Conservation (phyloP, 2,888 invertebrate species). For the Cephus rjabovi region DNA sequence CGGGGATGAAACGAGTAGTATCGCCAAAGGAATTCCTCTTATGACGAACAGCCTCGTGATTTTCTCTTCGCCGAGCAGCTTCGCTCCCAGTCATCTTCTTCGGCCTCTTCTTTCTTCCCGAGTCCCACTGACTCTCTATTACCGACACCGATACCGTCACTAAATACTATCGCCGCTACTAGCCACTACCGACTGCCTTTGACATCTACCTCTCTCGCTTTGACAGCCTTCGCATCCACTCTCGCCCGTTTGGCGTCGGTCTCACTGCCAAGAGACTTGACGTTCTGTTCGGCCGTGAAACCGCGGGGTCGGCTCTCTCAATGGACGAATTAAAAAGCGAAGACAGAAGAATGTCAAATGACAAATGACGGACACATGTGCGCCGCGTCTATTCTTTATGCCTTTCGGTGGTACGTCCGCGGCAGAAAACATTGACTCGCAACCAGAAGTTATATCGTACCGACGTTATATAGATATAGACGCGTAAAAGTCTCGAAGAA, state of each 20-base stretch:
- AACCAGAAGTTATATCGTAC: background rate
- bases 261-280: background rate
- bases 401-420: constrained; percentile 11
- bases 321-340: constrained; percentile 51
- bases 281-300: constrained; percentile 28
- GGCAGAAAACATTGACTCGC: constrained; percentile 25
- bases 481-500: background rate
- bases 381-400: constrained; percentile 25
- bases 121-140: constrained; percentile 31
- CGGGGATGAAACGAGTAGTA: constrained; percentile 46
- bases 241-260: constrained; percentile 13
- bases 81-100: constrained; percentile 26
- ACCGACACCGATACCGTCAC: background rate
- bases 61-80: constrained; percentile 46
- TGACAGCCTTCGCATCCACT: constrained; percentile 21
- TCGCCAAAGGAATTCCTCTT: constrained; percentile 64
- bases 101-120: constrained; percentile 14
- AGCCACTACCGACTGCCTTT: constrained; percentile 7
- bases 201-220: constrained; percentile 6
- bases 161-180: constrained; percentile 14
- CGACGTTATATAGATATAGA: background rate
- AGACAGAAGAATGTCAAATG: constrained; percentile 53
- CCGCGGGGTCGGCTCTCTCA: constrained; percentile 24
- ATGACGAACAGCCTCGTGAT: constrained; percentile 64
- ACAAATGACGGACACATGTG: constrained; percentile 58